Percentiles rank a stretch among this genome's conserved stretches.
phyloP scores from a whole-genome alignment of 1,140 invertebrate species.

The Venustaconcha ellipsiformis region DNA sequence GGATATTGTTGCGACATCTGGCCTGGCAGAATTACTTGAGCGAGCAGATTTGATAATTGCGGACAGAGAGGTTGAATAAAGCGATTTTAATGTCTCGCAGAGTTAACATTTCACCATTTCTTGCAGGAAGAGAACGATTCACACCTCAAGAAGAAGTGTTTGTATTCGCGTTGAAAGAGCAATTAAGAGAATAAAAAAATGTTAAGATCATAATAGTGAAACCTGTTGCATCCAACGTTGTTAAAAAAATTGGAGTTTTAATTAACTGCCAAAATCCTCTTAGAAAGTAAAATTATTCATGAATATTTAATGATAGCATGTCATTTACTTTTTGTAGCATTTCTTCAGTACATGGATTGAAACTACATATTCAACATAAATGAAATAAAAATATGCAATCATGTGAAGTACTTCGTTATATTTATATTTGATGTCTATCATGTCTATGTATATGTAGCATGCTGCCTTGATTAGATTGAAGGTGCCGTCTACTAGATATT shows the following conservation, averaged over 20 bases:
- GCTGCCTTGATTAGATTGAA: no score
- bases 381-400: neutral
- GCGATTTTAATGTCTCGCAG: constrained; percentile 14
- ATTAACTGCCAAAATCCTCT: constrained; percentile 11
- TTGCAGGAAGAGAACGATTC: neutral
- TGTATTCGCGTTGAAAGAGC: constrained; percentile 20
- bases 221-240: neutral
- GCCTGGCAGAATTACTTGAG: constrained; percentile 39
- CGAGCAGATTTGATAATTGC: constrained; percentile 36
- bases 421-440: neutral
- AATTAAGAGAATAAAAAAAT: constrained; percentile 21
- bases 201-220: constrained; percentile 17
- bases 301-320: neutral
- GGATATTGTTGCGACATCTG: neutral
- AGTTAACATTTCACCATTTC: constrained; percentile 26
- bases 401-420: neutral
- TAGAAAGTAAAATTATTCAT: neutral
- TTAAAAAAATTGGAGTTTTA: no score
- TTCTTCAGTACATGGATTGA: no score
- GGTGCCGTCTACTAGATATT: no score
- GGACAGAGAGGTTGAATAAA: constrained; percentile 34
- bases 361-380: neutral
- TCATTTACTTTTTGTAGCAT: no score
- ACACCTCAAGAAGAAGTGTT: constrained; percentile 22
- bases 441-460: no score